These are phyloP conservation scores for Sebastes minor DNA, from an alignment of 2,797 vertebrate genomes.

Conservation along the genomic window DNA sequence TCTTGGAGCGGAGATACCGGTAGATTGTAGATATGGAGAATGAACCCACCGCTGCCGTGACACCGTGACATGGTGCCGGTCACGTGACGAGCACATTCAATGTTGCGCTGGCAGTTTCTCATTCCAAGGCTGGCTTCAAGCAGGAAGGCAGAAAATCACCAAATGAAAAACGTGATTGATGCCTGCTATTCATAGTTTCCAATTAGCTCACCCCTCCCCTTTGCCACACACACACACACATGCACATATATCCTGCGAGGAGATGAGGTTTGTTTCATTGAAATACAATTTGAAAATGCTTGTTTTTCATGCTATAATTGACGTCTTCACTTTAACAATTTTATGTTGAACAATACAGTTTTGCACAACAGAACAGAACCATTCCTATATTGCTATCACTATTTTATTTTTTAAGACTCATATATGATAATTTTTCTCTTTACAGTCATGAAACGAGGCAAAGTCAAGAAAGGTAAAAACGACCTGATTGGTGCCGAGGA, in stretches of 20 bases:
- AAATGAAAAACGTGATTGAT: slow-evolving; percentile 58
- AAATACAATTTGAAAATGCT: background rate
- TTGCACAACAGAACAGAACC: background rate
- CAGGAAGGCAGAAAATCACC: slow-evolving; percentile 49
- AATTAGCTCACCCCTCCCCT: slow-evolving; percentile 42
- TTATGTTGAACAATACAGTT: background rate
- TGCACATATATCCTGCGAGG: background rate
- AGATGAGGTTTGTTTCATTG: background rate
- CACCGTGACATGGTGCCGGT: background rate
- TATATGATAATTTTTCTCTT: background rate
- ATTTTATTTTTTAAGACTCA: background rate
- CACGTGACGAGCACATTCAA: slow-evolving; percentile 40
- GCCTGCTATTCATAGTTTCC: slow-evolving; percentile 48
- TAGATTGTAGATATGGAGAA: slow-evolving; percentile 14
- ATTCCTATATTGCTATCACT: background rate
- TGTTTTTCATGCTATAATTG: background rate
- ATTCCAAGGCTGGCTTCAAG: slow-evolving; percentile 44
- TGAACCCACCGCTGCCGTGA: background rate
- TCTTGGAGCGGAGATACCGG: background rate
- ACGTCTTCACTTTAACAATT: background rate
- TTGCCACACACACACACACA: background rate
- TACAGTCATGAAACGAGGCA: slow-evolving; percentile 92
- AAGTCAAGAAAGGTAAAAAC: slow-evolving; percentile 90
- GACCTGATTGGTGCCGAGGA: slow-evolving; percentile 95
- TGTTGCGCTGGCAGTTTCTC: slow-evolving; percentile 37